Percentiles rank a stretch among this genome's conserved stretches.
Evolutionary conservation across 2,797 vertebrate genomes (phyloP).

Genomic region (Acanthurus leucopareius): DNA sequence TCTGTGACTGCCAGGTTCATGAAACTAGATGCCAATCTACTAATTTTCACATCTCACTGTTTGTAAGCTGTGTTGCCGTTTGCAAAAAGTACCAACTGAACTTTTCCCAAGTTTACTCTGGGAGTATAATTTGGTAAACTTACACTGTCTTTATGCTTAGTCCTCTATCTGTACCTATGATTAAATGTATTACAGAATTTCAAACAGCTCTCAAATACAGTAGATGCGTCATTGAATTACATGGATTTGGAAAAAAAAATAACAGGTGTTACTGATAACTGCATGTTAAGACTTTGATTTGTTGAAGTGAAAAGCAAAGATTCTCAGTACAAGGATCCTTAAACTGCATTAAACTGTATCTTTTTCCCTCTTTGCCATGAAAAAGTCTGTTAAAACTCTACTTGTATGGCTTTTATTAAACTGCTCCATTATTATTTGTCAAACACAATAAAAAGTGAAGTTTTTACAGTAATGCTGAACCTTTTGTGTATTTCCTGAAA

Average conservation of each 20-base stretch:
- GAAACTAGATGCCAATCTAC: background rate
- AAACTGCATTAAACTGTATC: background rate
- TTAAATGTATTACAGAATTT: background rate
- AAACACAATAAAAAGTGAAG: background rate
- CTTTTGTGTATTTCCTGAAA: constrained; percentile 2
- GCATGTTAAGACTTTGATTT: background rate
- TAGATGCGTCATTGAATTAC: background rate
- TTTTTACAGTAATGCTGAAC: background rate
- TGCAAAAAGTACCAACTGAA: no score
- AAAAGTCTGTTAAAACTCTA: no score
- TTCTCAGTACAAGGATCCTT: background rate
- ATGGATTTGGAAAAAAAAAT: background rate
- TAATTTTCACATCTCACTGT: background rate
- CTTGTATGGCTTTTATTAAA: background rate
- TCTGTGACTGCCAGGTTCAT: background rate
- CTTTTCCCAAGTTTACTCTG: no score
- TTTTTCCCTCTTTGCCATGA: no score
- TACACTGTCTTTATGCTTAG: background rate
- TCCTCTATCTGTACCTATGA: background rate
- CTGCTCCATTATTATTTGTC: background rate
- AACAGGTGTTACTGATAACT: background rate
- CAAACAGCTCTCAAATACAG: background rate
- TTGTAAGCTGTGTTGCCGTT: no score
- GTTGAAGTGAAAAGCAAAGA: background rate
- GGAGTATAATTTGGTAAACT: background rate